Evolutionary conservation across 1,140 invertebrate genomes (phyloP).

Genomic region (Panonychus citri): DNA sequence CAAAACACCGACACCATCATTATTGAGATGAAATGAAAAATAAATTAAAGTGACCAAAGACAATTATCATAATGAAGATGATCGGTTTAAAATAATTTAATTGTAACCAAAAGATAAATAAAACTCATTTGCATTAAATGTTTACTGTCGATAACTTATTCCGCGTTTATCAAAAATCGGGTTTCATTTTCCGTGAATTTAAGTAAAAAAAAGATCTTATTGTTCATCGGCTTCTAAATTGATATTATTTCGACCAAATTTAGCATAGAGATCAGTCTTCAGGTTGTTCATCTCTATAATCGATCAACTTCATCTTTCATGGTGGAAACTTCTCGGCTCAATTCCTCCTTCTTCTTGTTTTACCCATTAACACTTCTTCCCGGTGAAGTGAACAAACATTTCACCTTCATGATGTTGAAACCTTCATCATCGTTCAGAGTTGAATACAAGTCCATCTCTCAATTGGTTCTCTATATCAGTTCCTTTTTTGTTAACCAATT

Average conservation of each 20-base stretch:
- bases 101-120: too few relatives aligned
- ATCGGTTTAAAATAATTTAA: too few relatives aligned
- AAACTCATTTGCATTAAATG: too few relatives aligned
- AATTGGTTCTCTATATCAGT: slow-evolving; percentile 70
- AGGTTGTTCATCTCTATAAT: slow-evolving; percentile 58
- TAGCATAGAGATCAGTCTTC: slow-evolving; percentile 74
- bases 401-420: slow-evolving; percentile 38
- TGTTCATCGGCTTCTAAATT: slow-evolving; percentile 68
- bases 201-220: neutral
- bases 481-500: slow-evolving; percentile 64
- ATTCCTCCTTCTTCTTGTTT: slow-evolving; percentile 46
- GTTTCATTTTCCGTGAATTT: too few relatives aligned
- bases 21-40: too few relatives aligned
- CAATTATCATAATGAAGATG: too few relatives aligned
- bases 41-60: too few relatives aligned
- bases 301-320: slow-evolving; percentile 42
- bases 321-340: slow-evolving; percentile 38
- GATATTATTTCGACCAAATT: slow-evolving; percentile 73
- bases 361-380: slow-evolving; percentile 48
- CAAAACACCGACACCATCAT: too few relatives aligned
- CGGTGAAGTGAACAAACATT: slow-evolving; percentile 52
- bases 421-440: slow-evolving; percentile 39
- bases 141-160: too few relatives aligned
- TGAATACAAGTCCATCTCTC: slow-evolving; percentile 55
- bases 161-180: too few relatives aligned